phyloP scores from a whole-genome alignment of 2,797 vertebrate genomes.

The Rallus crepitans region DNA sequence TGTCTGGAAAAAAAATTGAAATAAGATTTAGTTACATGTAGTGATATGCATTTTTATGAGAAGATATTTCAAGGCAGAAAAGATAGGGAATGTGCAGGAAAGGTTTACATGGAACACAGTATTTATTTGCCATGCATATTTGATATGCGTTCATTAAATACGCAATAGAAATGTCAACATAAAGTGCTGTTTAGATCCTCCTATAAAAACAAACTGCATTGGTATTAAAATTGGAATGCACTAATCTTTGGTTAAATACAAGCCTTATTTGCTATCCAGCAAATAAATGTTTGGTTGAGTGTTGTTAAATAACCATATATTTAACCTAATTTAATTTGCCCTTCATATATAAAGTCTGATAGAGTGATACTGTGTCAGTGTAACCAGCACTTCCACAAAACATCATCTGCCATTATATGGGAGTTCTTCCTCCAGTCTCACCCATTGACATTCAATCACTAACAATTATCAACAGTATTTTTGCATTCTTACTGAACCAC shows the following conservation, averaged over 20 bases:
- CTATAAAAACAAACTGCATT: constrained; percentile 76
- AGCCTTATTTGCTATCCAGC: constrained; percentile 71
- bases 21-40: constrained; percentile 65
- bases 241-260: constrained; percentile 79
- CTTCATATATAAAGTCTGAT: constrained; percentile 67
- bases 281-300: constrained; percentile 74
- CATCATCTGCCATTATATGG: constrained; percentile 6
- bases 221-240: constrained; percentile 68
- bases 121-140: constrained; percentile 85
- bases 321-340: constrained; percentile 79
- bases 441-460: constrained; percentile 55
- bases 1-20: constrained; percentile 57
- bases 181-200: constrained; percentile 79
- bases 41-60: constrained; percentile 71
- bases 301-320: constrained; percentile 78
- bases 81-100: constrained; percentile 28
- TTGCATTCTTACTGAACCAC: constrained; percentile 33
- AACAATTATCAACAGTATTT: constrained; percentile 67
- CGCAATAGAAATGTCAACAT: constrained; percentile 82
- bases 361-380: constrained; percentile 24
- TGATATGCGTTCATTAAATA: constrained; percentile 81
- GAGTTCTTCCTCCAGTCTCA: neutral
- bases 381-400: constrained; percentile 24
- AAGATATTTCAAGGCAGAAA: constrained; percentile 65
- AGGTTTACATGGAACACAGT: constrained; percentile 72